These are phyloP conservation scores for Polypterus bichir DNA, from an alignment of 2,113 vertebrate genomes.

Conservation along the genomic window DNA sequence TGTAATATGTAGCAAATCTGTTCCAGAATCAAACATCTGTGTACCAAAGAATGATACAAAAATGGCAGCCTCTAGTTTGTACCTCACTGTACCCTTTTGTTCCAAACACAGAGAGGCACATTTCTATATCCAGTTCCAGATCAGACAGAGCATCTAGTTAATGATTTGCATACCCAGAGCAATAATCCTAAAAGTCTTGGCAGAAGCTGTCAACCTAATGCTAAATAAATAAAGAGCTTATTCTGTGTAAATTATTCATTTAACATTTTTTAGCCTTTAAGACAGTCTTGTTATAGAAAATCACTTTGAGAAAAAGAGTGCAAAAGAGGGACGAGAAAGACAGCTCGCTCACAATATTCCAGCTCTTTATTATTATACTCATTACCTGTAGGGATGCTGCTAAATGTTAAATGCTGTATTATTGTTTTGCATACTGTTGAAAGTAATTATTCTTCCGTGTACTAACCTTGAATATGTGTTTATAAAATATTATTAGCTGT, in stretches of 20 bases:
- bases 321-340: slow-evolving; percentile 1
- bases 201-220: slow-evolving; percentile 24
- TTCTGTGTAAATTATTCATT: slow-evolving; percentile 51
- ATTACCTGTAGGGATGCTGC: too few species aligned
- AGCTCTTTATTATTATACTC: slow-evolving; percentile 33
- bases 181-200: not conserved
- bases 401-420: too few species aligned
- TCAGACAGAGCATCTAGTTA: not conserved
- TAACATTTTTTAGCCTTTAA: slow-evolving; percentile 47
- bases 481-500: too few species aligned
- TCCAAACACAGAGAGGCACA: not conserved
- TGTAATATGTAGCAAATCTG: too few species aligned
- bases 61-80: too few species aligned
- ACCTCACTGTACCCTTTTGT: too few species aligned
- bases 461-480: too few species aligned
- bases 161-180: not conserved
- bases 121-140: not conserved
- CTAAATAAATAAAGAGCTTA: slow-evolving; percentile 53
- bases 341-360: slow-evolving; percentile 23
- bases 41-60: too few species aligned
- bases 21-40: too few species aligned
- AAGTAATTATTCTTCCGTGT: too few species aligned
- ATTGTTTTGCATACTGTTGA: too few species aligned
- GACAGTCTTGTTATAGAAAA: slow-evolving; percentile 49
- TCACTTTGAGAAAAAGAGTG: slow-evolving; percentile 13